These are phyloP conservation scores for Arctopsyche grandis DNA, from an alignment of 1,140 invertebrate species.

Conservation along the genomic window DNA sequence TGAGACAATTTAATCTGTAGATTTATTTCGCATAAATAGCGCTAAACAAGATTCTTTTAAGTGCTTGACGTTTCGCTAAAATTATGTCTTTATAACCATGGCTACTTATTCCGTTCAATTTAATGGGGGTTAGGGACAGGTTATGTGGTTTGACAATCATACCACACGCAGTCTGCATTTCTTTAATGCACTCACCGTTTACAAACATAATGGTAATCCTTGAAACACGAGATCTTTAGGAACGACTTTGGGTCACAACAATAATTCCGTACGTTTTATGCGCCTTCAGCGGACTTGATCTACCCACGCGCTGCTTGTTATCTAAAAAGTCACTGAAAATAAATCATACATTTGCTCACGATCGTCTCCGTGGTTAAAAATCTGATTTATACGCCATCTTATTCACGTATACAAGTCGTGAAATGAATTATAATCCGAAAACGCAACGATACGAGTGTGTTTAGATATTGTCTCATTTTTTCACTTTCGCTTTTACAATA, in stretches of 20 bases:
- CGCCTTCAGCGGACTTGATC: constrained; percentile 19
- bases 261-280: constrained; percentile 47
- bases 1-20: neutral
- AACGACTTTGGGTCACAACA: constrained; percentile 20
- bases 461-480: neutral
- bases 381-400: neutral
- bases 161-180: constrained; percentile 2
- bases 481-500: neutral
- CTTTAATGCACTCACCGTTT: constrained; percentile 27
- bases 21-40: neutral
- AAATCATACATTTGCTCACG: neutral
- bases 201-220: constrained; percentile 35
- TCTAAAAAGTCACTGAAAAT: constrained; percentile 25
- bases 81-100: neutral
- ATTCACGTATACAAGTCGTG: neutral
- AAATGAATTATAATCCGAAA: constrained; percentile 1
- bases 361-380: neutral
- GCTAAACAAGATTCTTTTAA: neutral
- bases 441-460: neutral
- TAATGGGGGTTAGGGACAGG: too few relatives aligned
- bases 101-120: too few relatives aligned
- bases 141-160: too few relatives aligned
- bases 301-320: constrained; percentile 35
- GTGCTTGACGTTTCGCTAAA: neutral
- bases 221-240: constrained; percentile 48